phyloP scores from a whole-genome alignment of 2,888 invertebrate genomes.

The Sinohyriopsis cumingii region DNA sequence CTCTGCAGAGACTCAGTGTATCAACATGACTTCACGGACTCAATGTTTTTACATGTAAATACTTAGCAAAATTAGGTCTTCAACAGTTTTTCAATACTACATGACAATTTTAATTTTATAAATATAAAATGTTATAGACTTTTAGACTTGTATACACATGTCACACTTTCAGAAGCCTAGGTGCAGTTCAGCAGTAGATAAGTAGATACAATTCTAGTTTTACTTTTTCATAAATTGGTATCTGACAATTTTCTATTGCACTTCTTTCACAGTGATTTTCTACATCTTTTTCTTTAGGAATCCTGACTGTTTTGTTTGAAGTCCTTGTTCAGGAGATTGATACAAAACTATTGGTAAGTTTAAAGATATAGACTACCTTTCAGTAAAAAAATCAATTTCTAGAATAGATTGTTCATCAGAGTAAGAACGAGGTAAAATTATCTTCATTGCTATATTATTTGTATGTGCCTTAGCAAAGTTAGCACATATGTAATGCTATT shows the following conservation, averaged over 20 bases:
- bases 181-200: neutral
- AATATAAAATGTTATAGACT: neutral
- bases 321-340: constrained; percentile 69
- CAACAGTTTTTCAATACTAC: too few species aligned
- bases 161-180: neutral
- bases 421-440: too few species aligned
- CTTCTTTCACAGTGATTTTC: neutral
- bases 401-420: neutral
- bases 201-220: neutral
- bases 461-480: too few species aligned
- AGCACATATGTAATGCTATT: too few species aligned
- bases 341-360: constrained; percentile 65
- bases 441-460: too few species aligned
- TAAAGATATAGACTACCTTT: neutral
- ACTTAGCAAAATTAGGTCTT: too few species aligned
- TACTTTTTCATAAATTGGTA: neutral
- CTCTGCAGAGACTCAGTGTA: too few species aligned
- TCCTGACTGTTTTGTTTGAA: constrained; percentile 69
- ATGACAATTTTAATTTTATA: too few species aligned
- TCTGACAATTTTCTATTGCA: neutral
- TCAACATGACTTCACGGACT: too few species aligned
- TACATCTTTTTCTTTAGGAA: constrained; percentile 50
- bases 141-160: neutral
- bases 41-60: too few species aligned
- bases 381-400: neutral